phyloP scores from a whole-genome alignment of 2,797 vertebrate genomes.

The Sebastes alutus region DNA sequence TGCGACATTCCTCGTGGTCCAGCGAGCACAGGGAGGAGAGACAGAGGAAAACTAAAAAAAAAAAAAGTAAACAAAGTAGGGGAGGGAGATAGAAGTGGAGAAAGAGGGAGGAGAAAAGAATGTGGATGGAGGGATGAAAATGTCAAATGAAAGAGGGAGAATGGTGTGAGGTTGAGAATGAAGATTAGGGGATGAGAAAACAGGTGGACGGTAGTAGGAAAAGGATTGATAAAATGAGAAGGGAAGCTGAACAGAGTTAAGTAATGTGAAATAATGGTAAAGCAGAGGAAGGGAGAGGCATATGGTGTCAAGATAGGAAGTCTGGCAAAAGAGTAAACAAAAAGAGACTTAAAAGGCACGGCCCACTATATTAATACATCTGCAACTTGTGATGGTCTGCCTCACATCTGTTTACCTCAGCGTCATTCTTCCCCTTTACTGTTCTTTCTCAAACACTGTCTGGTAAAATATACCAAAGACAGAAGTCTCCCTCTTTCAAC shows the following conservation, averaged over 20 bases:
- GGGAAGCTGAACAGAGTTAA: neutral
- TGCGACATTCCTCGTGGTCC: constrained; percentile 68
- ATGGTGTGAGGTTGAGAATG: neutral
- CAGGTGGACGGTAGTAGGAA: neutral
- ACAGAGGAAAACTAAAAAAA: constrained; percentile 16
- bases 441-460: neutral
- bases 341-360: neutral
- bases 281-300: neutral
- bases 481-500: neutral
- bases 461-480: neutral
- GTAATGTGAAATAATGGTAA: neutral
- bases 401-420: constrained; percentile 10
- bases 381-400: neutral
- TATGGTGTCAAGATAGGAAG: neutral
- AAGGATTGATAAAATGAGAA: neutral
- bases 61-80: constrained; percentile 50
- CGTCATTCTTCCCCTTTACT: neutral
- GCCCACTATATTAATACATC: constrained; percentile 1
- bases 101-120: constrained; percentile 23
- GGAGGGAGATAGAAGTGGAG: neutral
- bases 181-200: neutral
- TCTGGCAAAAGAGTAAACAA: constrained; percentile 13
- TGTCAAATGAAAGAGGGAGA: neutral
- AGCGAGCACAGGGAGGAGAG: constrained; percentile 39
- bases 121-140: constrained; percentile 24